A percentile compares a stretch with the other conserved stretches of the same genome.
These are phyloP conservation scores for Grus americana DNA, from an alignment of 2,113 vertebrate species.

Conservation along the genomic window DNA sequence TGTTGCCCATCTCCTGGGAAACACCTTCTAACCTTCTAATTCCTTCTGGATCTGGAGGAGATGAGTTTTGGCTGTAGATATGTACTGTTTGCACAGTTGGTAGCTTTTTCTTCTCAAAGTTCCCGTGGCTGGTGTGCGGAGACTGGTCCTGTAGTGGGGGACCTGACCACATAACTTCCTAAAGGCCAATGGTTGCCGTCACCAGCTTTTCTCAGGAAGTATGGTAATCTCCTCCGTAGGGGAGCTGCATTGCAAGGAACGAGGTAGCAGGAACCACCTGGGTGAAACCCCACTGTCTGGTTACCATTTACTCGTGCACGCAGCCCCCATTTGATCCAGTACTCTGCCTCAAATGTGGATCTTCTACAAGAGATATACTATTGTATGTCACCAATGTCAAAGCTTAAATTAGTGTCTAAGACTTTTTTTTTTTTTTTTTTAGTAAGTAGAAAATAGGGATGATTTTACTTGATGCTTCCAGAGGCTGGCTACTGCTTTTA, in stretches of 20 bases:
- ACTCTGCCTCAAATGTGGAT: neutral
- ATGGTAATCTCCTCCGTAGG: rapidly evolving
- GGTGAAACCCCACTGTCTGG: neutral
- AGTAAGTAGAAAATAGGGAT: neutral
- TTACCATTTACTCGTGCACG: neutral
- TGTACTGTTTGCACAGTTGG: neutral
- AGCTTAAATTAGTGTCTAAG: neutral
- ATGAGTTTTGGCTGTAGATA: neutral
- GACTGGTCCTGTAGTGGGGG: neutral
- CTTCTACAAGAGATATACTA: neutral
- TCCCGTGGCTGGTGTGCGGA: neutral
- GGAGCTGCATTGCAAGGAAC: neutral
- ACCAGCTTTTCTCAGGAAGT: neutral
- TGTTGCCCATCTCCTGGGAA: neutral
- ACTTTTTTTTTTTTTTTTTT: neutral
- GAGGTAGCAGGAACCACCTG: neutral
- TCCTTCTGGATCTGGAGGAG: neutral
- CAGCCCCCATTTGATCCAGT: neutral
- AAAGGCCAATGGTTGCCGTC: rapidly evolving
- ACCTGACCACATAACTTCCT: neutral
- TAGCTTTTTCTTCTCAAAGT: neutral
- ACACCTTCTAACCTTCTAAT: neutral
- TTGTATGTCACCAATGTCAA: neutral
- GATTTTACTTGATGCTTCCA: constrained; percentile 11
- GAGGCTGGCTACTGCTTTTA: constrained; percentile 20